Evolutionary conservation across 2,888 invertebrate genomes (phyloP).

Genomic region (Diogma glabrata): DNA sequence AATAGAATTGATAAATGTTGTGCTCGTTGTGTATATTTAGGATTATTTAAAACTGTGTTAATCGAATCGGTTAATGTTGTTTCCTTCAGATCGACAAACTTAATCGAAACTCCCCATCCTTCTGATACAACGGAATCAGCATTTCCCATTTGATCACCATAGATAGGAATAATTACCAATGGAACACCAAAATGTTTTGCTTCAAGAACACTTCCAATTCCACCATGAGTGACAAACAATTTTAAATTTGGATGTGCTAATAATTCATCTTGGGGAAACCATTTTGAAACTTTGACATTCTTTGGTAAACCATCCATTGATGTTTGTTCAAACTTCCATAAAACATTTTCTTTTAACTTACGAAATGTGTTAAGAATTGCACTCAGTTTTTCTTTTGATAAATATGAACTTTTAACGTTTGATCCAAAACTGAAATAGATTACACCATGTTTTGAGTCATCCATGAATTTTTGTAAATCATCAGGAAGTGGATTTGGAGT

Average conservation of each 20-base stretch:
- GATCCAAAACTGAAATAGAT: constrained; percentile 38
- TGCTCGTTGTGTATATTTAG: constrained; percentile 22
- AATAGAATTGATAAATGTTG: constrained; percentile 33
- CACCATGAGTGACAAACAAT: constrained; percentile 35
- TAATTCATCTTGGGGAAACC: constrained; percentile 54
- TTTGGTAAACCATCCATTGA: constrained; percentile 29
- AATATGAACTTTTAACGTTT: constrained; percentile 29
- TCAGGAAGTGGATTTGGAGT: background rate
- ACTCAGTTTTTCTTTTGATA: constrained; percentile 20
- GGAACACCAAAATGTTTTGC: background rate
- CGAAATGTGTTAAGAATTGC: constrained; percentile 24
- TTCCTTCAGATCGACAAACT: background rate
- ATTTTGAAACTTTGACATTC: constrained; percentile 36
- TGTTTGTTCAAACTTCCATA: constrained; percentile 28
- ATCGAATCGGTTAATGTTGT: background rate
- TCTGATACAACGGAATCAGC: background rate
- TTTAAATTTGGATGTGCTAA: constrained; percentile 47
- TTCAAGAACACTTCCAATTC: constrained; percentile 53
- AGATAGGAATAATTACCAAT: background rate
- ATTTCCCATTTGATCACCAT: constrained; percentile 1
- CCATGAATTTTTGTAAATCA: constrained; percentile 31
- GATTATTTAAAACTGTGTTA: background rate
- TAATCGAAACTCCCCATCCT: background rate
- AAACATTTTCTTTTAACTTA: constrained; percentile 25
- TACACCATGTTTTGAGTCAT: constrained; percentile 29